Base-by-base conservation (phyloP, 1,140 invertebrate species). In the Aporrectodea caliginosa region DNA sequence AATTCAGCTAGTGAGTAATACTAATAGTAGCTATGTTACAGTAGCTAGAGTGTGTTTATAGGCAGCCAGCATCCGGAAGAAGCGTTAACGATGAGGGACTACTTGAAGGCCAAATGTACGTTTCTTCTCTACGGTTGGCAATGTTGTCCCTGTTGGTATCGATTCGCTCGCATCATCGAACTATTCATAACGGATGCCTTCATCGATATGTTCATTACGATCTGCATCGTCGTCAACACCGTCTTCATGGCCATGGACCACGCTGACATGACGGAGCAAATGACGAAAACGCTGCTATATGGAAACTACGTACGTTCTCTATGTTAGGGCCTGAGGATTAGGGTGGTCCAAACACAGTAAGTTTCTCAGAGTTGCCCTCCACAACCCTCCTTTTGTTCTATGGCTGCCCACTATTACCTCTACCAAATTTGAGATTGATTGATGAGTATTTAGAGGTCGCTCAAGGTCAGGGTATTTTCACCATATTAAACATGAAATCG, bases 191-290 rank as follows among this genome's bases (percentile, higher is more conserved):
- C 98, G 89, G 96, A 98, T 91, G 95, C 97, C 2, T 99, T 98
- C 86, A 94, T 98, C 82, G 97, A 99, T 88, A 90, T 98, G 81
- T 98, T 98, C 89, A 98, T 99, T 87, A 98, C 96, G 12, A 90
- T 98, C 69, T 98, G 96, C 89, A 99, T 99, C 89, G 94, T 98
- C 75, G 94, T 98, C 82, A 99, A 98, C 87, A 99, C 97, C 0
- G 90, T 97, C 78, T 98, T 98, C 90, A 98, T 99, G 97, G 96
- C 96, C 16, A 90, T 98, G 87, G 96, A 98, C 89, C 95, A 98
- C 86, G 93, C 98, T 88, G 93, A 95, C 80, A 97, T 97, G 95
- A 72, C 80, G 1, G 32, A 79, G 30, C 75, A 80, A 16, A 80
- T 88, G 69, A 93, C 94, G 75, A 91, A 89, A 78, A 91, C 94